phyloP scores from a whole-genome alignment of 2,888 invertebrate species.

The Sesia bembeciformis region DNA sequence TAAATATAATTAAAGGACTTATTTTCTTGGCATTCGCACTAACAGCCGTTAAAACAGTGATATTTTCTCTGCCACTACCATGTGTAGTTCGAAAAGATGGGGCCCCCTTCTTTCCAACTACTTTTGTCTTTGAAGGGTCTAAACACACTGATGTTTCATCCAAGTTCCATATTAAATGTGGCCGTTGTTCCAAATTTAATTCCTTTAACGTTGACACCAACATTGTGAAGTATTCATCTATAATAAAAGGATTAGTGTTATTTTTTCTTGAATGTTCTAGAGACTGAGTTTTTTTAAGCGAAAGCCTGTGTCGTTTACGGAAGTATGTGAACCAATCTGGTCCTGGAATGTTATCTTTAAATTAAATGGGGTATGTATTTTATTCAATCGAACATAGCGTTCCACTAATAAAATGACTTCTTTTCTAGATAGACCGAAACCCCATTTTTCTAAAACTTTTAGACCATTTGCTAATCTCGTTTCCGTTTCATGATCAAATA shows the following conservation, averaged over 20 bases:
- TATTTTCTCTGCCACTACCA: slow-evolving; percentile 12
- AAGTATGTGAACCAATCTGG: slow-evolving; percentile 14
- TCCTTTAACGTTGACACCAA: neutral
- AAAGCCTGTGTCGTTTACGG: slow-evolving; percentile 10
- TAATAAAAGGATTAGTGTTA: neutral
- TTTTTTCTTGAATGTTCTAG: neutral
- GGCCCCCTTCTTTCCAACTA: slow-evolving; percentile 10
- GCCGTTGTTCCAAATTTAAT: slow-evolving; percentile 1
- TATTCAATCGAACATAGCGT: slow-evolving; percentile 8
- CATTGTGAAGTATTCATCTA: neutral
- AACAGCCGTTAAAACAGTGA: neutral
- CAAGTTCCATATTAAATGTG: slow-evolving; percentile 12
- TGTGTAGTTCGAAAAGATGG: slow-evolving; percentile 10
- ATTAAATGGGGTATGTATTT: slow-evolving; percentile 7
- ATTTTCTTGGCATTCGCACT: neutral
- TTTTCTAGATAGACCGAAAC: slow-evolving; percentile 9
- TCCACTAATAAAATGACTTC: slow-evolving; percentile 13
- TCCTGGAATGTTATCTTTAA: slow-evolving; percentile 10
- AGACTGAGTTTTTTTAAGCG: slow-evolving; percentile 3
- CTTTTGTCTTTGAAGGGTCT: slow-evolving; percentile 17
- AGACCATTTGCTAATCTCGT: slow-evolving; percentile 5
- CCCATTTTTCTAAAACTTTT: slow-evolving; percentile 11
- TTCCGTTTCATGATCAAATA: slow-evolving; percentile 4
- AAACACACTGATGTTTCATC: slow-evolving; percentile 14
- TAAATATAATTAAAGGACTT: no score